These are phyloP conservation scores for Tangara arthus DNA, from an alignment of 2,797 vertebrate genomes.

Conservation along the genomic window DNA sequence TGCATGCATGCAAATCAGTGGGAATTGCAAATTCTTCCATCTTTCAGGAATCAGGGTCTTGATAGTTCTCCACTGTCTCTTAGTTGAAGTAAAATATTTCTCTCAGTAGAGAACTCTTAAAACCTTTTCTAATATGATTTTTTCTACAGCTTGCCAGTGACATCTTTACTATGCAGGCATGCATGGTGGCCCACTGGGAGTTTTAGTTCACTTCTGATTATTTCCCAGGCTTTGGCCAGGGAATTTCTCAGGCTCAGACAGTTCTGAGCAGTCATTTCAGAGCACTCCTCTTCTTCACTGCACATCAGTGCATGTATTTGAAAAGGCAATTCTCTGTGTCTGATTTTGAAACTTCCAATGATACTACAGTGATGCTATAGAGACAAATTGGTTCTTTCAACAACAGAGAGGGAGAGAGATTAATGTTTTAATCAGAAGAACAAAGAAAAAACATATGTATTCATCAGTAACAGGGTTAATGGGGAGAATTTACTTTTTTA, in stretches of 20 bases:
- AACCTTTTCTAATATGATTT: not conserved
- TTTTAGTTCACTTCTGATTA: conserved; percentile 26
- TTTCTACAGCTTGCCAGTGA: not conserved
- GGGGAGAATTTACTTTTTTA: conserved; percentile 21
- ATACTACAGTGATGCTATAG: not conserved
- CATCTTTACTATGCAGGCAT: not conserved
- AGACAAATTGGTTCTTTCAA: conserved; percentile 2
- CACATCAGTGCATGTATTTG: not conserved
- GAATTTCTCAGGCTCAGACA: conserved; percentile 32
- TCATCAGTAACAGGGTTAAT: not conserved
- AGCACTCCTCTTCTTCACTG: not conserved
- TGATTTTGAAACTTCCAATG: not conserved
- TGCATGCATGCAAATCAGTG: not conserved
- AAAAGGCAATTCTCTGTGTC: not conserved
- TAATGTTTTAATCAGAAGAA: conserved; percentile 57
- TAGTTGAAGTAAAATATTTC: not conserved
- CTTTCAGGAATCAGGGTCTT: not conserved
- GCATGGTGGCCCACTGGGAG: not conserved
- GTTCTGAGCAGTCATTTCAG: not conserved
- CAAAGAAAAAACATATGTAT: not conserved
- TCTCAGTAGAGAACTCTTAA: not conserved
- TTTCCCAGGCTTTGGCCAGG: conserved; percentile 28
- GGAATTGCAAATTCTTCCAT: not conserved
- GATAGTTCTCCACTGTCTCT: not conserved
- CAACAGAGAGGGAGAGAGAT: not conserved